phyloP scores from a whole-genome alignment of 2,888 invertebrate genomes.

The Drosophila testacea region DNA sequence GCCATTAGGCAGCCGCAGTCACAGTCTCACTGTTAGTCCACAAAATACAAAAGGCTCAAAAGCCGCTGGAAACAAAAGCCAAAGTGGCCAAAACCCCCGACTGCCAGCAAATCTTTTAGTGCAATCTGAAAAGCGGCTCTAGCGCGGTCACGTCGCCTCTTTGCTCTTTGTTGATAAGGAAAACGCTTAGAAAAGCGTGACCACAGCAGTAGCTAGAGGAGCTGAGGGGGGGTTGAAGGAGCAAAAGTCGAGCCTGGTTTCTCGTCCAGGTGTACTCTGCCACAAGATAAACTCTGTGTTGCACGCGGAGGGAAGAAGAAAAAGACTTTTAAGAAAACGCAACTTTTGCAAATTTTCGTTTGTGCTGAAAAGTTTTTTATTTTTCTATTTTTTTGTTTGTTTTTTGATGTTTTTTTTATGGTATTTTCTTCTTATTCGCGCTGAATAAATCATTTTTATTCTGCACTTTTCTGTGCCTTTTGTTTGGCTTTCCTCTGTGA shows the following conservation, averaged over 20 bases:
- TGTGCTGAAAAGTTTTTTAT: conserved; percentile 53
- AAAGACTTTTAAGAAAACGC: conserved; percentile 60
- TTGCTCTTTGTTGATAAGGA: conserved; percentile 61
- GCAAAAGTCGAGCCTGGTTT: conserved; percentile 38
- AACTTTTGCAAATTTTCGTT: conserved; percentile 76
- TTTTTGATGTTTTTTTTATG: conserved; percentile 8
- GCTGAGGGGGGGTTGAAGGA: not conserved
- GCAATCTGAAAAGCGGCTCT: conserved; percentile 72
- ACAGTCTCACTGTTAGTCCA: not conserved
- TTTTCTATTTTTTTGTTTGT: conserved; percentile 13
- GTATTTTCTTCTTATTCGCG: conserved; percentile 35
- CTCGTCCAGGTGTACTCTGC: conserved; percentile 52
- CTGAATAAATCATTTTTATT: conserved; percentile 71
- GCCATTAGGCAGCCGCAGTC: conserved; percentile 62
- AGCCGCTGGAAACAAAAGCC: conserved; percentile 61
- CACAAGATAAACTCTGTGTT: conserved; percentile 70
- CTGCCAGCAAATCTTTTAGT: conserved; percentile 71
- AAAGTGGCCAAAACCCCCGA: conserved; percentile 56
- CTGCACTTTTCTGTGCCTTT: conserved; percentile 44
- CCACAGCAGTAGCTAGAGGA: conserved; percentile 51
- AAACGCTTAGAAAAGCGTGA: conserved; percentile 80
- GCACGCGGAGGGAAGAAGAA: not conserved
- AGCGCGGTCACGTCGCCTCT: conserved; percentile 65
- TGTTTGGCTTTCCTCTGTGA: conserved; percentile 50
- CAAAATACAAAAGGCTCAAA: conserved; percentile 37